Evolutionary conservation across 1,140 invertebrate species (phyloP), one percentile per base, ranked within the genome.

Genomic region (Drosophila leontia): DNA sequence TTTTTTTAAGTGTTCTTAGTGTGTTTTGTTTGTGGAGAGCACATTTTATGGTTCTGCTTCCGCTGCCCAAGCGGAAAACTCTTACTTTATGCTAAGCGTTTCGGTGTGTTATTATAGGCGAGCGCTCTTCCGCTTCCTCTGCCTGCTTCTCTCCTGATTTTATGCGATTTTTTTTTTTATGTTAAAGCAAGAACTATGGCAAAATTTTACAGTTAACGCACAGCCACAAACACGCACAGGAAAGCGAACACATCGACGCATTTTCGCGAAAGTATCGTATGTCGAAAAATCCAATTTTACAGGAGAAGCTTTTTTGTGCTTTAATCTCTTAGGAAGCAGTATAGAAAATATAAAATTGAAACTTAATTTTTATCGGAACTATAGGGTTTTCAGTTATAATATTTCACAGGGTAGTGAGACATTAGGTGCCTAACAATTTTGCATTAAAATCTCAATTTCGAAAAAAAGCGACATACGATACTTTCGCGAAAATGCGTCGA

Each of bases 61-160:
- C 83, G 83, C 75, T 80, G 82, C 67, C 76, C 84, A 77, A 88
- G 84, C 83, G 83, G 75, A 87, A 86, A 85, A 87, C 78, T 82
- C 77, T 79, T 70, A 87, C 69, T 82, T 79, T 84, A 80, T 81
- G 81, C 82, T 69, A 85, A 81, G 60, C 70, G 77, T 63, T 80
- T 72, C 60, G 63, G 63, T 80, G 39, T 59, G 72, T 77, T 64
- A 80, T 80, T 61, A 83, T 85, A 63, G 65, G 42, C 58, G 55
- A 62, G 58, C 71, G 50, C 50, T 68, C 81, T 64, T 83, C 59
- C 29, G 29, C 58, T 45, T 70, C 37, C 39, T 11, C 53, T 60
- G 32, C 53, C 58, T 45, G 56, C 39, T 61, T 9, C 35, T 37
- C 42, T 65, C 75, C 63, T 32, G 58, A 79, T 86, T 72, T 82